Conservation (phyloP, 2,888 invertebrate genomes). For the Brenthis ino region DNA sequence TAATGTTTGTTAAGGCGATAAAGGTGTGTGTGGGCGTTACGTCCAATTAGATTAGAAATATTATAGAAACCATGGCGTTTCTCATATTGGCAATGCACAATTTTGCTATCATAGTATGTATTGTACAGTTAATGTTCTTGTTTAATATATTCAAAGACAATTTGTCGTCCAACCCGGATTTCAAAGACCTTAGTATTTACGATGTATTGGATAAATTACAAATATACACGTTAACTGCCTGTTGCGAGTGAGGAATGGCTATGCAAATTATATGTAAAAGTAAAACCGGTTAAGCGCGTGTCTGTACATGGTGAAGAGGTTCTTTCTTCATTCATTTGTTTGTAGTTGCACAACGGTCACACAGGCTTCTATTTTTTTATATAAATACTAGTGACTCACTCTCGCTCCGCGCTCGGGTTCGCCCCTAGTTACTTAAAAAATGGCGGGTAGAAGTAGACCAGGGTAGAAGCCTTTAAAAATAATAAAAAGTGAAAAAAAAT, state of each 20-base stretch:
- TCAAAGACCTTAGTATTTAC: constrained; percentile 14
- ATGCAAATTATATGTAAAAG: constrained; percentile 26
- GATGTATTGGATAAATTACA: constrained; percentile 18
- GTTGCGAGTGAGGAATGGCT: constrained; percentile 11
- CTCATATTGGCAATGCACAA: not conserved
- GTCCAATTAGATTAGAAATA: constrained; percentile 3
- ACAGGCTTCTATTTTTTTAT: no score
- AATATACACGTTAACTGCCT: constrained; percentile 18
- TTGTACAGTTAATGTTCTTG: not conserved
- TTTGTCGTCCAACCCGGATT: constrained; percentile 6
- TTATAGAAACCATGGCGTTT: constrained; percentile 5
- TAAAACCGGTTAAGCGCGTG: constrained; percentile 26
- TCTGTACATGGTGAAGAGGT: constrained; percentile 17
- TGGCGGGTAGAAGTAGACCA: no score
- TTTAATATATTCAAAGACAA: constrained; percentile 3
- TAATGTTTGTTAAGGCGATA: constrained; percentile 2
- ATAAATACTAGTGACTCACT: no score
- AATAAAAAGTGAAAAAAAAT: no score
- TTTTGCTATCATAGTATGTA: not conserved
- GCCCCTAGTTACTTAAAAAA: no score
- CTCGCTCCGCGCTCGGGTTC: no score
- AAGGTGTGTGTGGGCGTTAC: not conserved
- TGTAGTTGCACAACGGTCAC: not conserved
- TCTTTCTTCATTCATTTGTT: constrained; percentile 17
- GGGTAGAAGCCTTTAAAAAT: no score